phyloP scores from a whole-genome alignment of 2,797 vertebrate species.

The Leuciscus waleckii region DNA sequence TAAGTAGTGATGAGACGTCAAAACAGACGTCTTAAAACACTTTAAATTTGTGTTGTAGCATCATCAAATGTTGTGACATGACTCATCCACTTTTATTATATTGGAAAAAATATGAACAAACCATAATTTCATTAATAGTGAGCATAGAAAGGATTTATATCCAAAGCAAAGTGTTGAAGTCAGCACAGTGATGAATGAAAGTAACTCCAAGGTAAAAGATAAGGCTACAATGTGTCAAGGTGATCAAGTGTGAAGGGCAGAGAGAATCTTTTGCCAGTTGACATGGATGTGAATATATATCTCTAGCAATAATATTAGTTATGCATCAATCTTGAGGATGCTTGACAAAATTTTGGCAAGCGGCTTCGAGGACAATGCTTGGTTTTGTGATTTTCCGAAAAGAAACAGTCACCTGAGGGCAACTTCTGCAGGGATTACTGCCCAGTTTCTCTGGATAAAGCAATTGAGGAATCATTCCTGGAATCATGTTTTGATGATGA shows the following conservation, averaged over 20 bases:
- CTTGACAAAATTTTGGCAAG: conserved; percentile 2
- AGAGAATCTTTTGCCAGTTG: neutral
- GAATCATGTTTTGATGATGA: conserved; percentile 9
- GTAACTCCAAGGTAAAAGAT: conserved; percentile 39
- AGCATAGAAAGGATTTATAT: neutral
- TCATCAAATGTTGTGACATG: neutral
- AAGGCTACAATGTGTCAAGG: conserved; percentile 18
- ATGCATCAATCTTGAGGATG: conserved; percentile 9
- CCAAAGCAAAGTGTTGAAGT: conserved; percentile 2
- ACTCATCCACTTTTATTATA: neutral
- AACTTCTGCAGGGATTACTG: neutral
- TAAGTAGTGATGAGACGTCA: neutral
- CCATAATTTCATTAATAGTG: neutral
- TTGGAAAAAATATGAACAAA: neutral
- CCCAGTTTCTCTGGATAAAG: neutral
- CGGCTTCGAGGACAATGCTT: neutral
- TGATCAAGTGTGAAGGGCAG: conserved; percentile 29
- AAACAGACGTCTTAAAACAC: too few relatives aligned
- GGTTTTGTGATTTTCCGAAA: neutral
- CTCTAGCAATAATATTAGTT: neutral
- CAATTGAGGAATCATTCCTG: neutral
- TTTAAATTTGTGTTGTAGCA: neutral
- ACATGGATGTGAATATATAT: conserved; percentile 30
- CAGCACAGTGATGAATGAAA: conserved; percentile 20
- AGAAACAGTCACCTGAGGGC: conserved; percentile 15